A percentile compares a stretch with the other conserved stretches of the same genome.
phyloP scores from a whole-genome alignment of 2,113 vertebrate genomes.

The Mobula hypostoma region DNA sequence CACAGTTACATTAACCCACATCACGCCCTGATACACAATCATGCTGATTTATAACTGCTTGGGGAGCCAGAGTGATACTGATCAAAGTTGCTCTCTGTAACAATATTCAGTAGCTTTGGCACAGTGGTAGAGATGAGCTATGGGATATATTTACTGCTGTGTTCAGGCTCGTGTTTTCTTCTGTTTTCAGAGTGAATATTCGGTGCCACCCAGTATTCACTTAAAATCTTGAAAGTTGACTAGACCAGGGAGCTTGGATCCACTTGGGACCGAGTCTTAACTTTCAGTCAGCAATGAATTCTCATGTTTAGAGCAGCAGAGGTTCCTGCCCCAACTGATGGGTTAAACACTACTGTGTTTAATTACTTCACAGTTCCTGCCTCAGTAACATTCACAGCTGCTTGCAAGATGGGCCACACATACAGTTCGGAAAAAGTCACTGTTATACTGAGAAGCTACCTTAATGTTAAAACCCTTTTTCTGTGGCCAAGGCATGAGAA shows the following conservation, averaged over 20 bases:
- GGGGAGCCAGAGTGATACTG: background rate
- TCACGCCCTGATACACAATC: too few species aligned
- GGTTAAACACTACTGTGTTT: background rate
- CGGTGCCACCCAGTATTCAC: background rate
- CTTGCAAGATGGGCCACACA: conserved; percentile 10
- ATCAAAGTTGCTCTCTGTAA: too few species aligned
- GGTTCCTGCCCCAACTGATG: background rate
- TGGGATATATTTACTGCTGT: background rate
- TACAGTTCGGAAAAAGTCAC: background rate
- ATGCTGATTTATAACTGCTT: too few species aligned
- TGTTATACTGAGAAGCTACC: background rate
- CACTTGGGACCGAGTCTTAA: background rate
- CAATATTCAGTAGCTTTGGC: background rate
- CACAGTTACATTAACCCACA: too few species aligned
- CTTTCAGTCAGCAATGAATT: background rate
- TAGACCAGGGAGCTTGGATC: background rate
- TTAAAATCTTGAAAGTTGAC: background rate
- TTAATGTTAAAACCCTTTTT: background rate
- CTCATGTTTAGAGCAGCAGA: background rate
- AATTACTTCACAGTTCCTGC: conserved; percentile 11
- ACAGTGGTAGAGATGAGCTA: background rate
- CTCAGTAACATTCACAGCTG: conserved; percentile 16
- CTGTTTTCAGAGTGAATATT: background rate
- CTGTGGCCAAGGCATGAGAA: background rate
- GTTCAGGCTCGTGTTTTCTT: background rate